phyloP scores from a whole-genome alignment of 2,113 vertebrate genomes.

The Oreochromis niloticus region DNA sequence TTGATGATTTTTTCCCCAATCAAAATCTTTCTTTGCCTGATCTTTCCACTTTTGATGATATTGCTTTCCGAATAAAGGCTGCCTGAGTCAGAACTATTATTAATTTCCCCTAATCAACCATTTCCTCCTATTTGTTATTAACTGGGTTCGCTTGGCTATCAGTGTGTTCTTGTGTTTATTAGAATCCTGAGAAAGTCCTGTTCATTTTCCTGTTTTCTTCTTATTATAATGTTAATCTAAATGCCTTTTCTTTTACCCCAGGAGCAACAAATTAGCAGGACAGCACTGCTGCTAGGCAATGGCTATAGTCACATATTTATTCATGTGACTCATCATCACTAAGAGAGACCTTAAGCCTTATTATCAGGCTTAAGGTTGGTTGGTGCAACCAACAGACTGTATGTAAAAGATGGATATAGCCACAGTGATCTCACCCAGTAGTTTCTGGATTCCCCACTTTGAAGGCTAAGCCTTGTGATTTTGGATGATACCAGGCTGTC shows the following conservation, averaged over 20 bases:
- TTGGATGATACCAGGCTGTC: not conserved
- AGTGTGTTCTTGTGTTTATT: not conserved
- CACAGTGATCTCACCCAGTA: not conserved
- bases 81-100: not conserved
- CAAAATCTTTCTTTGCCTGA: not conserved
- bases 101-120: not conserved
- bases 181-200: not conserved
- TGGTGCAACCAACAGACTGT: not conserved
- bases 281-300: not conserved
- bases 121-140: not conserved
- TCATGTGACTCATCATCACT: not conserved
- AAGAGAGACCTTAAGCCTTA: not conserved
- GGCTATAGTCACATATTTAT: not conserved
- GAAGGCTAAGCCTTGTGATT: not conserved
- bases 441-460: not conserved
- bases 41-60: not conserved
- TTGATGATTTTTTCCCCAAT: not conserved
- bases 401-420: not conserved
- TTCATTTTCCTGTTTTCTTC: not conserved
- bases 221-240: not conserved
- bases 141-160: not conserved
- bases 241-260: not conserved
- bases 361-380: not conserved
- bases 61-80: not conserved
- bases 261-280: not conserved